These are phyloP conservation scores for Chrysolina haemoptera DNA, from an alignment of 2,888 invertebrate genomes.

Conservation along the genomic window DNA sequence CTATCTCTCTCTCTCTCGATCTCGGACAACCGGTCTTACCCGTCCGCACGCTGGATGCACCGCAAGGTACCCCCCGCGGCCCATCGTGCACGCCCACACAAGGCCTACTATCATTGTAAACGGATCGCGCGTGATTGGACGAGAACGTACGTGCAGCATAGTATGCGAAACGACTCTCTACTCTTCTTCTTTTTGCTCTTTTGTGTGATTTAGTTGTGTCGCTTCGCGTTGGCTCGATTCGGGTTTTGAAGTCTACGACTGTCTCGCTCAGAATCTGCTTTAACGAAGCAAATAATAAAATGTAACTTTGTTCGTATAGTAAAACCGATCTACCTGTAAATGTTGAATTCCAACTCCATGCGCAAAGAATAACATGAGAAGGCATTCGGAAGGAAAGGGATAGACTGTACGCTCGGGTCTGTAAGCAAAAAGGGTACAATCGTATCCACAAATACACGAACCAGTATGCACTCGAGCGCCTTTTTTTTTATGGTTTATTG, in stretches of 20 bases:
- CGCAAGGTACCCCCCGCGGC: constrained; percentile 31
- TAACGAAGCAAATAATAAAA: not conserved
- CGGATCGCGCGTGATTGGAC: not conserved
- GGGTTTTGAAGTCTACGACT: not conserved
- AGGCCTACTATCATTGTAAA: constrained; percentile 8
- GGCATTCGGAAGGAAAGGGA: too few species aligned
- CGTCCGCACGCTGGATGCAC: constrained; percentile 11
- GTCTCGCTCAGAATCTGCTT: not conserved
- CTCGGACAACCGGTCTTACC: constrained; percentile 23
- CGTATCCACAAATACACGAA: too few species aligned
- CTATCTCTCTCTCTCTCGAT: constrained; percentile 29
- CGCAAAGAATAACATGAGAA: too few species aligned
- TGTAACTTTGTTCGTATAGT: too few species aligned
- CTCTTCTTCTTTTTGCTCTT: not conserved
- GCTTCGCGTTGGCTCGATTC: not conserved
- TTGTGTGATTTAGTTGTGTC: not conserved
- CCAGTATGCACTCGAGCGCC: too few species aligned
- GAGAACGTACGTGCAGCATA: not conserved
- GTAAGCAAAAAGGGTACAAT: too few species aligned
- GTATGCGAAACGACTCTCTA: not conserved
- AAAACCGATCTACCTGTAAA: too few species aligned
- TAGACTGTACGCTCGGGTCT: too few species aligned
- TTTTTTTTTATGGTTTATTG: too few species aligned
- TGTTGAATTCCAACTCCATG: too few species aligned
- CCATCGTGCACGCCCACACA: constrained; percentile 4